phyloP scores from a whole-genome alignment of 2,113 vertebrate genomes.

The Ramphastos sulfuratus region DNA sequence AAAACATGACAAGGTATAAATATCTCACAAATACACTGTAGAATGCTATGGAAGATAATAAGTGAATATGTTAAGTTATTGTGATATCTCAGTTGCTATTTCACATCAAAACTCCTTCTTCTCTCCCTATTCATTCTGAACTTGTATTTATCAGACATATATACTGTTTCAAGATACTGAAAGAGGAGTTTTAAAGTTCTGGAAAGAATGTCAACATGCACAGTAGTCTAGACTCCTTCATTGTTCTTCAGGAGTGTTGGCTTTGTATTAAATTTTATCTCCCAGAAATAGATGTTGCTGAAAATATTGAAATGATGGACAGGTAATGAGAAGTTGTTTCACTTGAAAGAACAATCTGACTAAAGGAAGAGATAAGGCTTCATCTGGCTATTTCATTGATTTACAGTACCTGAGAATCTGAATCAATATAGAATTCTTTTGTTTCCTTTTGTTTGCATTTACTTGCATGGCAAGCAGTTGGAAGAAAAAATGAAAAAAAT shows the following conservation, averaged over 20 bases:
- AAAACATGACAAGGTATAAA: not conserved
- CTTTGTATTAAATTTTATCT: not conserved
- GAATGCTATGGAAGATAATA: not conserved
- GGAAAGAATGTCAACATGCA: not conserved
- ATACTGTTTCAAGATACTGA: not conserved
- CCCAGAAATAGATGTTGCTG: not conserved
- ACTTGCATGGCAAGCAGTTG: not conserved
- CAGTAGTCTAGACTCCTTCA: not conserved
- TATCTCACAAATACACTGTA: not conserved
- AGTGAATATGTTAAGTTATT: not conserved
- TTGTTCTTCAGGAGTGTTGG: not conserved
- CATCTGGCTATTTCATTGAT: not conserved
- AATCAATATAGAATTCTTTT: not conserved
- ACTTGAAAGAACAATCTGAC: not conserved
- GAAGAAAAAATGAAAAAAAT: not conserved
- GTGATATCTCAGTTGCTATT: not conserved
- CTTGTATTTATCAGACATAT: not conserved
- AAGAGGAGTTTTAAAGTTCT: not conserved
- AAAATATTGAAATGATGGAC: not conserved
- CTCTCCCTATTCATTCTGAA: not conserved
- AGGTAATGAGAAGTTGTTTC: not conserved
- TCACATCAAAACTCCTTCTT: not conserved
- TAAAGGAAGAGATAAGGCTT: not conserved
- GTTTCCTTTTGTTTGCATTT: not conserved
- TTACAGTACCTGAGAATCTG: not conserved